Conservation (phyloP, 2,113 vertebrate genomes). For the Elgaria multicarinata region DNA sequence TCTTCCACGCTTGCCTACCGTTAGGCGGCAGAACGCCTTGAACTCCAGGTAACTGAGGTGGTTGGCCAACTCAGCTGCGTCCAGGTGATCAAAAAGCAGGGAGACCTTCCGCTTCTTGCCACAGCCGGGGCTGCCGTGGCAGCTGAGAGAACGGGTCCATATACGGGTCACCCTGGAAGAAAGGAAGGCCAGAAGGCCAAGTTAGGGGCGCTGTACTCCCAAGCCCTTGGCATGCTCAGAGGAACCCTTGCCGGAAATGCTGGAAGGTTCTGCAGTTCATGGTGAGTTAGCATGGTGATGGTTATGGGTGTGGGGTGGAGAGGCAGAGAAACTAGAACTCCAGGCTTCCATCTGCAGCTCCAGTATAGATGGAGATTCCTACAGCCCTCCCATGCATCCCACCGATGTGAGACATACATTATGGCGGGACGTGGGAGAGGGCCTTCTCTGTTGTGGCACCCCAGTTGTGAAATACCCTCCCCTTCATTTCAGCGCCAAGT, state of each 20-base stretch:
- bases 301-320: not conserved
- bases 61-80: constrained; percentile 85
- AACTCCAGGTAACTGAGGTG: constrained; percentile 93
- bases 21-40: constrained; percentile 88
- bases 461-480: too few species aligned
- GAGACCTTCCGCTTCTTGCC: constrained; percentile 95
- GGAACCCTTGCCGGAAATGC: not conserved
- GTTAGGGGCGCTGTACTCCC: not conserved
- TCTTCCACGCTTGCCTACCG: constrained; percentile 68
- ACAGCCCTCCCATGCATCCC: too few species aligned
- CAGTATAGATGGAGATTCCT: too few species aligned
- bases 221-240: not conserved
- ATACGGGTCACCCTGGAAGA: constrained; percentile 46
- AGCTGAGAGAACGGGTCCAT: constrained; percentile 54
- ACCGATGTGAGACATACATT: too few species aligned
- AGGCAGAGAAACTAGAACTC: too few species aligned
- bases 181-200: not conserved
- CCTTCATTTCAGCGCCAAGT: too few species aligned
- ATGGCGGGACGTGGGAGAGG: too few species aligned
- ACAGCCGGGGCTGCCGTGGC: constrained; percentile 80
- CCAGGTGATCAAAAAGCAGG: constrained; percentile 92
- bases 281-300: not conserved
- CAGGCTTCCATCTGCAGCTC: not conserved
- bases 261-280: too few species aligned
- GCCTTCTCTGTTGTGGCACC: too few species aligned